These are phyloP conservation scores for Drosophila suboccidentalis DNA, from an alignment of 2,888 invertebrate species.

Conservation along the genomic window DNA sequence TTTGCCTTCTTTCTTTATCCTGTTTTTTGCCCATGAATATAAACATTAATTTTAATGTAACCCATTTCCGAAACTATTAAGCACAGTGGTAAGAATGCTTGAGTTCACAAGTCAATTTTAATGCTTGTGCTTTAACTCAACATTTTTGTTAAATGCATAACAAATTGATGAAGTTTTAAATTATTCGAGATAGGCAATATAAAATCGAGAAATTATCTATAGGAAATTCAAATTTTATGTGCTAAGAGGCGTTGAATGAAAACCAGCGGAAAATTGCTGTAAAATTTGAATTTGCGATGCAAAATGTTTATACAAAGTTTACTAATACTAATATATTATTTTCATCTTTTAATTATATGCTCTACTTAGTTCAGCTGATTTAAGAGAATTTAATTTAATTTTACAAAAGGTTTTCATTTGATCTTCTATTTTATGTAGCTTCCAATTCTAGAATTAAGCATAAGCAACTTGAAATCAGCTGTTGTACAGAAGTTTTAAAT, in stretches of 20 bases:
- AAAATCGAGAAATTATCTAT: too few species aligned
- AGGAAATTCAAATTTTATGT: background rate
- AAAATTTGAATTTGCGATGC: background rate
- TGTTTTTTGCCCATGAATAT: background rate
- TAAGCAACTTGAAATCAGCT: background rate
- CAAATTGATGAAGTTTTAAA: too few species aligned
- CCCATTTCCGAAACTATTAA: background rate
- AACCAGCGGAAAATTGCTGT: background rate
- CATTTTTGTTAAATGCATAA: too few species aligned
- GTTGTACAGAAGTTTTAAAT: background rate
- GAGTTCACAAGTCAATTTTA: background rate
- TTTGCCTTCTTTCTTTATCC: slow-evolving; percentile 10
- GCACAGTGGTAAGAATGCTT: slow-evolving; percentile 2
- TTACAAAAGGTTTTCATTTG: background rate
- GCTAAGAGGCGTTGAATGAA: background rate
- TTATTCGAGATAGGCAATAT: too few species aligned
- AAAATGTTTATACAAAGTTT: too few species aligned
- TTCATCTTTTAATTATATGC: too few species aligned
- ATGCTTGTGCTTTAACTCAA: background rate
- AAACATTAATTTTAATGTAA: slow-evolving; percentile 10
- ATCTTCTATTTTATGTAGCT: background rate
- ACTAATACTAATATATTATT: too few species aligned
- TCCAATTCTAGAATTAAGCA: background rate
- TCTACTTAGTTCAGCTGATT: too few species aligned
- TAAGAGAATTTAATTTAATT: too few species aligned